Base-by-base conservation (phyloP, 2,888 invertebrate genomes). In the Phorcus lineatus region DNA sequence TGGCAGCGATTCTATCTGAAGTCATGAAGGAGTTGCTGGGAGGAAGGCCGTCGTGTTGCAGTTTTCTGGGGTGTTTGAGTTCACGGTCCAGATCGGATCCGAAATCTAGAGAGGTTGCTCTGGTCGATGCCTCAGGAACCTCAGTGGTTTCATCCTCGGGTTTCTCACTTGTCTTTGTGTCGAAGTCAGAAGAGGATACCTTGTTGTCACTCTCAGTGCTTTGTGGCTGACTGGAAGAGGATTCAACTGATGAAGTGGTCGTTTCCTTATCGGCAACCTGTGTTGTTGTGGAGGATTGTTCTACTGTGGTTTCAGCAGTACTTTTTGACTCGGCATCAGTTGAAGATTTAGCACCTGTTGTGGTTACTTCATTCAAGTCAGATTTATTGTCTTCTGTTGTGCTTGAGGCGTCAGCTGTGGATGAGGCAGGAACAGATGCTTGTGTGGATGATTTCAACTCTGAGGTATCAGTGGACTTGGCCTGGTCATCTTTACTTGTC, bases 11-110 rank as follows among this genome's bases (percentile, higher is more conserved):
- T 78, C 70, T 67, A 55, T 76, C 76, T 9, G 54, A 53, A n/a
- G 54, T 54, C 19, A 76, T 28, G 76, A 31, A 76, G 24, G 76
- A 24, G 19, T 76, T 24, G 19, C 70, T 70, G 54, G 76, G 54
- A 9, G 54, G 53, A 0, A 55, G 28, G 36, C 24, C 55, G 17
- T 76, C 76, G 11, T 55, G 53, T 6, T 36, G 76, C 9, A 76
- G 28, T 19, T 70, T 70, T 40, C 70, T 70, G 2, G 70, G 70
- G 40, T 70, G 70, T 19, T 36, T 70, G 40, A 28, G 70, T 19
- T 70, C 70, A 17, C 70, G 70, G 28, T 70, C 36, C 40, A 16
- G 31, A 40, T 31, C 70, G 36, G 70, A 36, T 4, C 70, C 70
- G 40, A 70, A 70, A 70, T 70, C 70, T 17, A 70, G 19, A 40